Conservation (phyloP, 1,140 invertebrate genomes). For the Coptotermes formosanus region DNA sequence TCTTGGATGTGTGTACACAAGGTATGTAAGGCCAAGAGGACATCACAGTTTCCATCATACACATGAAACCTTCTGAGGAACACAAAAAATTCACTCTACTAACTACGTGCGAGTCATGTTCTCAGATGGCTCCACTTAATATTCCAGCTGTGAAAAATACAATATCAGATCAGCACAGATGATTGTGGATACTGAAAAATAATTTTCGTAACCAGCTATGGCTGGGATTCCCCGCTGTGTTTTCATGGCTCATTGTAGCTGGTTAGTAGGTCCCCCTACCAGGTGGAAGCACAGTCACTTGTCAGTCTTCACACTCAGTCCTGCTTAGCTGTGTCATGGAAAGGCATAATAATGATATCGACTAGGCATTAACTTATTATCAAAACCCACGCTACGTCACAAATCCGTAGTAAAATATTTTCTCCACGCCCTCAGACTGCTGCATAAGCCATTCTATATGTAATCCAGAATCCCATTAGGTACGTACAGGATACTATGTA, state of each 20-base stretch:
- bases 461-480: conserved; percentile 12
- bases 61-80: neutral
- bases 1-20: no score
- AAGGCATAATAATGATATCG: neutral
- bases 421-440: conserved; percentile 11
- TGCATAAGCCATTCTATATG: neutral
- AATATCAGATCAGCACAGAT: conserved; percentile 16
- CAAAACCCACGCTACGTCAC: neutral
- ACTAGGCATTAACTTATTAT: conserved; percentile 8
- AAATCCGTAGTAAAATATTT: neutral
- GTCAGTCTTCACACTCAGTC: conserved; percentile 8
- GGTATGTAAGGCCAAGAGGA: no score
- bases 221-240: neutral
- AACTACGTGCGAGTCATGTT: neutral
- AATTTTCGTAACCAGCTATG: neutral
- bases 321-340: neutral
- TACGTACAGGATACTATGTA: neutral
- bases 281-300: conserved; percentile 15
- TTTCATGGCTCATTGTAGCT: conserved; percentile 24
- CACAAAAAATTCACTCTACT: neutral
- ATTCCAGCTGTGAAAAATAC: neutral
- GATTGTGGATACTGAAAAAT: conserved; percentile 1
- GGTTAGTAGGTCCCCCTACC: neutral
- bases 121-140: neutral
- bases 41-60: no score